Conservation (phyloP, 2,888 invertebrate genomes). For the Drosophila sordidula region DNA sequence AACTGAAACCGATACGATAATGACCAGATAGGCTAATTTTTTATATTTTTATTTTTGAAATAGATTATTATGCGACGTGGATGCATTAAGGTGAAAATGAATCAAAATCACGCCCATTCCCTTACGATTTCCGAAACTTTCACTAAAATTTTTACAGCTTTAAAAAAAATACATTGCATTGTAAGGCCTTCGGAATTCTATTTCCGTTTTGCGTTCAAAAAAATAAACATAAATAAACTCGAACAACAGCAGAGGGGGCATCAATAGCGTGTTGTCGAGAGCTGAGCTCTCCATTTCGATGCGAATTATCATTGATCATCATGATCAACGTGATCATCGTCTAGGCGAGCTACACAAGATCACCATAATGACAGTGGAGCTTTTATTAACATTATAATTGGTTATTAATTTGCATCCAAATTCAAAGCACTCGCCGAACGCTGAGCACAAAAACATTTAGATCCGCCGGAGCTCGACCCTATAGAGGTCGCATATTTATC, state of each 20-base stretch:
- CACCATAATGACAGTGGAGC: constrained; percentile 24
- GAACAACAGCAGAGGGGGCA: constrained; percentile 22
- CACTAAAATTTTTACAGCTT: constrained; percentile 30
- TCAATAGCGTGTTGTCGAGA: constrained; percentile 25
- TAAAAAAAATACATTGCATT: constrained; percentile 28
- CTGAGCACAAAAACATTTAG: constrained; percentile 30
- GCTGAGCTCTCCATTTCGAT: constrained; percentile 32
- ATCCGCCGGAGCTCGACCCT: constrained; percentile 2
- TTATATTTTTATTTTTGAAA: background rate
- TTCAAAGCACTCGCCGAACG: constrained; percentile 63
- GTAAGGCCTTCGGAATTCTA: constrained; percentile 64
- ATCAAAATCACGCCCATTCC: constrained; percentile 17
- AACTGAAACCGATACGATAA: constrained; percentile 34
- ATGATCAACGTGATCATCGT: constrained; percentile 22
- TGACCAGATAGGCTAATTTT: constrained; percentile 7
- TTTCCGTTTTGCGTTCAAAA: constrained; percentile 58
- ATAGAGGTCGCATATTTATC: constrained; percentile 33
- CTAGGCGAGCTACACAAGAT: constrained; percentile 12
- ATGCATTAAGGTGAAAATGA: constrained; percentile 6
- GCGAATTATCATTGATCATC: constrained; percentile 33
- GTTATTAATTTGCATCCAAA: constrained; percentile 74
- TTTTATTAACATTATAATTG: constrained; percentile 70
- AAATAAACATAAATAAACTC: constrained; percentile 6
- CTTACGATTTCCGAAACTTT: constrained; percentile 36
- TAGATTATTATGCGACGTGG: background rate